Evolutionary conservation across 2,888 invertebrate species (phyloP), one percentile per base, ranked within the genome.

Genomic region (Coelinius sp.): DNA sequence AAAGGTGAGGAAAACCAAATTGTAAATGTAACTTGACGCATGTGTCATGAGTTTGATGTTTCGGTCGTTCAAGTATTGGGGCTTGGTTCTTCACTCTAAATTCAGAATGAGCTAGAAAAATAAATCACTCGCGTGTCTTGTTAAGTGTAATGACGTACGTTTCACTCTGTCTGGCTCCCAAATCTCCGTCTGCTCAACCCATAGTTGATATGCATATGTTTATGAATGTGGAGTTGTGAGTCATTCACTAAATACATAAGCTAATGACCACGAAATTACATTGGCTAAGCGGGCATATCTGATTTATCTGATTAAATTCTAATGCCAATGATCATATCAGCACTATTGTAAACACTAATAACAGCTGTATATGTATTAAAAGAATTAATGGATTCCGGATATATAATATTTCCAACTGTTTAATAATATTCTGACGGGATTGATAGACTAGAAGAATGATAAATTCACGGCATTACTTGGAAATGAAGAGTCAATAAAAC

Each of bases 21-120:
- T 35, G 44, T 56, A 66, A 14, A 25, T 25, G 73, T 75, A 68
- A 76, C 74, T 76, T 77, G 75, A 75, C 72, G 73, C 71, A 75
- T 69, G 72, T 74, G 75, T 74, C 56, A 17, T 1, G 0, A 59
- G 20, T 59, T 59, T 35, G 31, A 56, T 12, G 56, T 56, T 27
- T n/a, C 56, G n/a, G n/a, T 56, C 0, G 56, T 52, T 52, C 17
- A 24, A 56, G 27, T 27, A 49, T 31, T 59, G 8, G 20, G 12
- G 17, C n/a, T 35, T 59, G 1, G 59, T 63, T 75, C 73, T 71
- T 78, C 74, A 75, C 77, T 76, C 77, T 79, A 78, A 77, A 77
- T 78, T 78, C 77, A 78, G 77, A 76, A 71, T 73, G 74, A 77
- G 71, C 76, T 72, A 59, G 35, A 31, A 56, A 56, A 20, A 56